Conservation (phyloP, 1,140 invertebrate species). For the Panulirus ornatus region DNA sequence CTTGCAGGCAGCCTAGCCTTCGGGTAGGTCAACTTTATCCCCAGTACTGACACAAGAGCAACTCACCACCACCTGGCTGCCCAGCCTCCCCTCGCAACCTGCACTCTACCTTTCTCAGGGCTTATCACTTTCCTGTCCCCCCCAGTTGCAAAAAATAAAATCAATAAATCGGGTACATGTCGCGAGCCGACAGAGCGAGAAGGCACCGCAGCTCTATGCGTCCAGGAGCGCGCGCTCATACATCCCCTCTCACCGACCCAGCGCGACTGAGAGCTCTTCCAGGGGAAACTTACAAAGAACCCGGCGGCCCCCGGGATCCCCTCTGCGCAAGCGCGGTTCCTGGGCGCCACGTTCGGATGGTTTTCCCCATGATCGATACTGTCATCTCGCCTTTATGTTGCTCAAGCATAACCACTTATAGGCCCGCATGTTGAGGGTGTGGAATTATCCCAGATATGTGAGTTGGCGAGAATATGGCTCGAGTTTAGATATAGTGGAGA, state of each 20-base stretch:
- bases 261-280: conserved; percentile 48
- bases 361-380: conserved; percentile 44
- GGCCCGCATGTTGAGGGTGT: too few species aligned
- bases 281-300: conserved; percentile 56
- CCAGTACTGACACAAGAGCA: neutral
- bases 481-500: too few species aligned
- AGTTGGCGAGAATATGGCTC: too few species aligned
- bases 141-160: neutral
- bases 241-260: conserved; percentile 40
- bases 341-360: neutral
- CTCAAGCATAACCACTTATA: neutral
- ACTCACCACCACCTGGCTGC: neutral
- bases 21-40: conserved; percentile 50
- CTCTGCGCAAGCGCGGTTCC: neutral
- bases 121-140: neutral
- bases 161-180: neutral
- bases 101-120: conserved; percentile 27
- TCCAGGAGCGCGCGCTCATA: neutral
- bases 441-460: too few species aligned
- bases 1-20: neutral
- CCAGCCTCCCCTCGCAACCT: too few species aligned
- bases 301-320: neutral
- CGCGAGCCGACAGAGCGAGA: neutral
- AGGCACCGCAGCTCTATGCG: neutral
- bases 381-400: conserved; percentile 13